Evolutionary conservation across 2,113 vertebrate genomes (phyloP), one percentile per base, ranked within the genome.

Genomic region (Dunckerocampus dactyliophorus): DNA sequence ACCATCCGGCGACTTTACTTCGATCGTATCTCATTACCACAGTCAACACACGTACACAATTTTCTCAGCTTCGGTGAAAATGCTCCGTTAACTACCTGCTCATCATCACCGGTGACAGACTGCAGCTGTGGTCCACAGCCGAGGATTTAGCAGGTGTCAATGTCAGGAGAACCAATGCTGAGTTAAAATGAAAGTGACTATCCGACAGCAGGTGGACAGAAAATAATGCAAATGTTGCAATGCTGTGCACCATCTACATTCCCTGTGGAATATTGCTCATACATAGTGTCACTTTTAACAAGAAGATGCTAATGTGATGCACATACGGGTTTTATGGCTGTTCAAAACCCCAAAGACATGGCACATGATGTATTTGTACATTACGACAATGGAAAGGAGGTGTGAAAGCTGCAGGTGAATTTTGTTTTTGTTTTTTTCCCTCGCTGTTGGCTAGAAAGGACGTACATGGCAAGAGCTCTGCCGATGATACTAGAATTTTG

Each of bases 291-390:
- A 43, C 39, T 8, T 43, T 42, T 42, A 34, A 34, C 31, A 34
- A 5, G 7, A 34, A 34, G 4, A 34, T 7, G 31, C 10, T 13
- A 11, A 20, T 48, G 47, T 20, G n/a, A 50, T 50, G 49, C 7
- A 24, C 21, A 51, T 11, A 3, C 15, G 21, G 16, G 22, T 4
- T 24, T 15, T 51, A 24, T 24, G 21, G 49, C 21, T 24, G 7
- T 15, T 5, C 62, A 64, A 31, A 8, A 39, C 28, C 21, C 12
- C 0, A 14, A 21, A 52, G 37, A 59, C 28, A 0, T 0, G 53
- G 47, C 46, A 51, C 66, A 71, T 13, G 20, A 57, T 67, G 76
- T 59, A 39, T 63, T 47, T 47, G 52, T 69, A 24, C 53, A 15
- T 49, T 24, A 47, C 0, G 5, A 9, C 43, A 51, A 1, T 1